A percentile compares a stretch with the other conserved stretches of the same genome.
Conservation (phyloP, 1,140 invertebrate genomes). For the Marisa cornuarietis region DNA sequence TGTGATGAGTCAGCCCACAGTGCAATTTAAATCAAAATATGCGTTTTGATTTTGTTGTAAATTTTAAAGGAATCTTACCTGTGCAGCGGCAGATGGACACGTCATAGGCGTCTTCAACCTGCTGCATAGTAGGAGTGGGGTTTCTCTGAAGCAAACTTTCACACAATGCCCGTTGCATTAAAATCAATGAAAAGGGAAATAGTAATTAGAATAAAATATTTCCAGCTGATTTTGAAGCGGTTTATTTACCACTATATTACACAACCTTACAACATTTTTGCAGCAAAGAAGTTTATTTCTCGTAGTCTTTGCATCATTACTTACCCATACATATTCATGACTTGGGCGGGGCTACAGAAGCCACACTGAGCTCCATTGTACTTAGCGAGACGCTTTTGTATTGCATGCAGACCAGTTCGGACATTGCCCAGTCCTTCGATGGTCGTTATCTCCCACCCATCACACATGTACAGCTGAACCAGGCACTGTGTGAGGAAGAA, state of each 20-base stretch:
- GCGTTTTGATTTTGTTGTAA: too few relatives aligned
- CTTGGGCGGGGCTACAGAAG: conserved; percentile 69
- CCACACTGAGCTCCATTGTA: too few relatives aligned
- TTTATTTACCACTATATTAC: too few relatives aligned
- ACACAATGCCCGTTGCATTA: too few relatives aligned
- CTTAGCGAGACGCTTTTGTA: conserved; percentile 51
- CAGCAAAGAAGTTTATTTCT: too few relatives aligned
- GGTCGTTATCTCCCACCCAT: conserved; percentile 81
- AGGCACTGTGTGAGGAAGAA: conserved; percentile 69
- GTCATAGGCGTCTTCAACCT: conserved; percentile 58
- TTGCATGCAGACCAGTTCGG: conserved; percentile 55
- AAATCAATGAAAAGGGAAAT: too few relatives aligned
- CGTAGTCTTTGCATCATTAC: background rate
- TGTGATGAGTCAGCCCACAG: too few relatives aligned
- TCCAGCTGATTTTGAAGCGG: too few relatives aligned
- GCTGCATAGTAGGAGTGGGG: conserved; percentile 42
- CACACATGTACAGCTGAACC: conserved; percentile 74
- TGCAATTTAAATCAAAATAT: too few relatives aligned
- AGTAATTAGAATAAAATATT: too few relatives aligned
- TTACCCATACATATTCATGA: conserved; percentile 64
- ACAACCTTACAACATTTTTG: too few relatives aligned
- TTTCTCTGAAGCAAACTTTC: conserved; percentile 49
- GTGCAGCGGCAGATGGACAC: conserved; percentile 62
- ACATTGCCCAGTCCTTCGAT: conserved; percentile 81
- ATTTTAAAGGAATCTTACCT: conserved; percentile 35